Conservation (phyloP, 2,113 vertebrate species). For the Chrysemys picta region DNA sequence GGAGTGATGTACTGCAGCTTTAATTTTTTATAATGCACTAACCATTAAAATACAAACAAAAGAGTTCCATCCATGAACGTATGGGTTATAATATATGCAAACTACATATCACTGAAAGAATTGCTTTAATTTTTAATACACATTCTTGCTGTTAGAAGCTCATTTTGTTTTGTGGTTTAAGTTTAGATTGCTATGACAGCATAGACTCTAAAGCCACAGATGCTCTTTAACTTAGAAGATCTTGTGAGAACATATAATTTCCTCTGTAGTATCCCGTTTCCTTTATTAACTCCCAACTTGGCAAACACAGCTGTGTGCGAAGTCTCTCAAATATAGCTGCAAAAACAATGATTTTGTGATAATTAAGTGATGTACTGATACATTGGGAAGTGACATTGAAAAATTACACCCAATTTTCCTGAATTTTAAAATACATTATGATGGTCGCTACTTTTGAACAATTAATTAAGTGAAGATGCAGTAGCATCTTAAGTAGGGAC, state of each 20-base stretch:
- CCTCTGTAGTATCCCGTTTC: background rate
- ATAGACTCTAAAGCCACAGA: constrained; percentile 2
- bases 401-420: background rate
- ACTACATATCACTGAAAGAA: background rate
- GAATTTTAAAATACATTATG: background rate
- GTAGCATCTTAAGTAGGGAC: background rate
- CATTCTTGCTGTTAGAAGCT: background rate
- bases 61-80: background rate
- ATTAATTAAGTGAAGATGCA: background rate
- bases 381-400: background rate
- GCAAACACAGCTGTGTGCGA: constrained; percentile 2
- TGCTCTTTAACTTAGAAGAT: background rate
- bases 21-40: background rate
- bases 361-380: background rate
- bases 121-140: constrained; percentile 33
- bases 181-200: background rate
- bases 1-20: background rate
- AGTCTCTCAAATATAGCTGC: background rate
- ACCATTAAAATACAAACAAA: background rate
- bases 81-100: background rate
- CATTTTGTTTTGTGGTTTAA: background rate
- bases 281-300: background rate
- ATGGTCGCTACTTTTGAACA: background rate
- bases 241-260: background rate
- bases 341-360: background rate